These are phyloP conservation scores for Eupithecia insigniata DNA, from an alignment of 2,888 invertebrate species.

Conservation along the genomic window DNA sequence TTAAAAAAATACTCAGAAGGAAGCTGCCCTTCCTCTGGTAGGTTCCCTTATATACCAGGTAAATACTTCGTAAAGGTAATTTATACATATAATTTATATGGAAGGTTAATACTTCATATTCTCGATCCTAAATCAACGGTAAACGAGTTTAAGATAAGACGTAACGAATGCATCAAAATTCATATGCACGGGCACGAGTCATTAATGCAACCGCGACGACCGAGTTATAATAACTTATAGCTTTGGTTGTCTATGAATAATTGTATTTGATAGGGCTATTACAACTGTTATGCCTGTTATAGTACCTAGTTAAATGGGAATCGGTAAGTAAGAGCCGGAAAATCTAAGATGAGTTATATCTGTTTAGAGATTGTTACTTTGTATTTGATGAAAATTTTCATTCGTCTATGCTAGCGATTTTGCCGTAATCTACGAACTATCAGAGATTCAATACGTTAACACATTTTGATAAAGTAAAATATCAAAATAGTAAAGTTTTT, in stretches of 20 bases:
- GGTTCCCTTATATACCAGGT: no score
- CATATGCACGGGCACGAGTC: conserved; percentile 25
- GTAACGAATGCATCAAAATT: conserved; percentile 13
- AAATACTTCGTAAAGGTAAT: no score
- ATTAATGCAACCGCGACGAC: conserved; percentile 19
- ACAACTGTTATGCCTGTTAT: conserved; percentile 6
- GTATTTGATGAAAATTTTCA: background rate
- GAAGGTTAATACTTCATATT: background rate
- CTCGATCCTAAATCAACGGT: background rate
- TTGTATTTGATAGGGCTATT: conserved; percentile 23
- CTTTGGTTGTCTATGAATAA: conserved; percentile 11
- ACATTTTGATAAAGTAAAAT: background rate
- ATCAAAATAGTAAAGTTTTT: background rate
- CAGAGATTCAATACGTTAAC: background rate
- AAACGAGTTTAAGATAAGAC: background rate
- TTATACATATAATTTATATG: no score
- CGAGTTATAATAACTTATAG: background rate
- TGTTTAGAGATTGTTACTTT: background rate
- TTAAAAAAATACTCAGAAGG: no score
- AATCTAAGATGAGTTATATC: background rate
- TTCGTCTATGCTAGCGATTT: no score
- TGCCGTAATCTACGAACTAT: background rate
- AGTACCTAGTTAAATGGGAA: background rate
- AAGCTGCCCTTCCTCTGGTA: no score
- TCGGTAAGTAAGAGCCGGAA: background rate